Conservation (phyloP, 2,113 vertebrate species). For the Nannobrachium achirus region DNA sequence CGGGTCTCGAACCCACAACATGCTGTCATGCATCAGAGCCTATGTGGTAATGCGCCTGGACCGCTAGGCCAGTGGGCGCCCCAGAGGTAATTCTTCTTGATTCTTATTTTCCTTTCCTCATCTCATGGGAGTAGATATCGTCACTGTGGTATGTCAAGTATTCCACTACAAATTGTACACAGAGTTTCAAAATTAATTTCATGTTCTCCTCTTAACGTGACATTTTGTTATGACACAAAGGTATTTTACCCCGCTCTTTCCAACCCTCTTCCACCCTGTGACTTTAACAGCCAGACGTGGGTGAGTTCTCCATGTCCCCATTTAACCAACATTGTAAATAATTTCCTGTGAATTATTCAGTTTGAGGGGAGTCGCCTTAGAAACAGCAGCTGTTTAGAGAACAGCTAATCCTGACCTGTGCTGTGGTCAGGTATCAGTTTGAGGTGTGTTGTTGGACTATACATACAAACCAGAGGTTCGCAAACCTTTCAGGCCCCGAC, state of each 20-base stretch:
- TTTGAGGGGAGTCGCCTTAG: slow-evolving; percentile 26
- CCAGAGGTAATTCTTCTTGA: too few species aligned
- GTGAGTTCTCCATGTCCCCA: background rate
- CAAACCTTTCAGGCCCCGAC: too few species aligned
- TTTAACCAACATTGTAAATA: background rate
- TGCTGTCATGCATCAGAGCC: too few species aligned
- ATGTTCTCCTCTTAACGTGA: background rate
- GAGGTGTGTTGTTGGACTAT: background rate
- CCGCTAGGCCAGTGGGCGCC: too few species aligned
- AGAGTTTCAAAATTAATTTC: too few species aligned
- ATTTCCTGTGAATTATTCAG: slow-evolving; percentile 27
- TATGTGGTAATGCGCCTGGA: too few species aligned
- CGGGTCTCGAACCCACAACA: too few species aligned
- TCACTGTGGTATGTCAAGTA: too few species aligned
- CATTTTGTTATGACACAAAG: background rate
- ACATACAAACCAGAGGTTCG: too few species aligned
- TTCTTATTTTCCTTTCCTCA: too few species aligned
- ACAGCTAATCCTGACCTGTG: slow-evolving; percentile 47
- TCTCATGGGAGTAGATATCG: too few species aligned
- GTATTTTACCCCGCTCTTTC: background rate
- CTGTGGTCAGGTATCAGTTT: slow-evolving; percentile 11
- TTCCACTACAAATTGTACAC: too few species aligned
- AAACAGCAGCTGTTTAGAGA: slow-evolving; percentile 58
- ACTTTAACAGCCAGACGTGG: slow-evolving; percentile 4
- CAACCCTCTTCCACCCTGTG: background rate